Conservation (phyloP, 2,888 invertebrate species). For the Dastarcus helophoroides region DNA sequence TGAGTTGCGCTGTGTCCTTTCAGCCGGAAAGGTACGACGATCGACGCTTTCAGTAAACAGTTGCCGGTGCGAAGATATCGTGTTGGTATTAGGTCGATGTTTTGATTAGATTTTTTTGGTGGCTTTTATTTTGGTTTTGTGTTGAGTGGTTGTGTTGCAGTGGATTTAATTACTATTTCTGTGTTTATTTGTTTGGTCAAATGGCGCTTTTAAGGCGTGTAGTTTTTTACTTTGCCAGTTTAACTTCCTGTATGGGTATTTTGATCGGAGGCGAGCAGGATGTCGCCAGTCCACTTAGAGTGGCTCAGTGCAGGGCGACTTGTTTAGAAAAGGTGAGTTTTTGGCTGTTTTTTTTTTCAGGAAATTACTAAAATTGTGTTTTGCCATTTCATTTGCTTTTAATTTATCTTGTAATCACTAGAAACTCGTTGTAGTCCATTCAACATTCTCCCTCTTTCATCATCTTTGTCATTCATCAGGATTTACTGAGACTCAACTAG, state of each 20-base stretch:
- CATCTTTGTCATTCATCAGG: too few relatives aligned
- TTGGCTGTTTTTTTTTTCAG: constrained; percentile 11
- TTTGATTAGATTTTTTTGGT: constrained; percentile 12
- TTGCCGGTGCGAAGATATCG: neutral
- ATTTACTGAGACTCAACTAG: too few relatives aligned
- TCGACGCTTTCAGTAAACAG: too few relatives aligned
- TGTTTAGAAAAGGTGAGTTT: constrained; percentile 57
- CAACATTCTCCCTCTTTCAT: too few relatives aligned
- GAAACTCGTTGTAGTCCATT: too few relatives aligned
- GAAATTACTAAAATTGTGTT: too few relatives aligned
- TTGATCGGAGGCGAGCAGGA: constrained; percentile 49
- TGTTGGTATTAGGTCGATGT: constrained; percentile 14
- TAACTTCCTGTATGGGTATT: constrained; percentile 30
- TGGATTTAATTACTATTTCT: constrained; percentile 14
- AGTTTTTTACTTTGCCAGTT: constrained; percentile 27
- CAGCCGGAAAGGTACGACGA: neutral
- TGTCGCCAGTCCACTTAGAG: constrained; percentile 57
- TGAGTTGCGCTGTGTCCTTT: constrained; percentile 10
- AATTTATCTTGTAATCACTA: too few relatives aligned
- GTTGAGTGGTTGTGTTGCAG: constrained; percentile 12
- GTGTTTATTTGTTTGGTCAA: constrained; percentile 14
- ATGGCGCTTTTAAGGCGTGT: constrained; percentile 31
- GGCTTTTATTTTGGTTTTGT: constrained; percentile 9
- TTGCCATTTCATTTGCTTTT: too few relatives aligned
- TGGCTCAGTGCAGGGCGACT: constrained; percentile 60